Base-by-base conservation (phyloP, 2,797 vertebrate species). In the Sebastolobus alascanus region DNA sequence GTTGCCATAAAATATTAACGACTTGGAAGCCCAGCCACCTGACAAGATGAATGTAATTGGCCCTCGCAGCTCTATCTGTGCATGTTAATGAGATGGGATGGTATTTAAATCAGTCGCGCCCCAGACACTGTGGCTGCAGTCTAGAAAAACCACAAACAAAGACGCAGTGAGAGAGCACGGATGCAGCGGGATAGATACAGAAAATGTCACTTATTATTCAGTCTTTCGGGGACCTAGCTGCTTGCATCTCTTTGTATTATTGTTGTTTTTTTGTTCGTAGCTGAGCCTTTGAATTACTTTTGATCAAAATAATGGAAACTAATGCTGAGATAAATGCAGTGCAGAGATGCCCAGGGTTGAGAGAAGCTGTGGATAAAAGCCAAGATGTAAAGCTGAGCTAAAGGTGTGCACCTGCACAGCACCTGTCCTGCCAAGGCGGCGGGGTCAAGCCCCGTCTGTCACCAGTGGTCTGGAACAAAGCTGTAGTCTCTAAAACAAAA, bases 31-130 rank as follows among this genome's bases (percentile, higher is more conserved):
- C 84, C 84, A 78, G 93, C 93, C 94, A 93, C 94, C 93, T 95
- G 95, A 96, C 95, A 96, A 95, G 95, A 96, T 95, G 94, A 95
- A 96, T 95, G 95, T 95, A 95, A 96, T 96, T 96, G 95, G 95
- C 96, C 95, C 95, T 96, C 93, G 90, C 93, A 92, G 95, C 94
- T 95, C 94, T 92, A 94, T 95, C 94, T 94, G 93, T 94, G 94
- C 95, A 96, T 96, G 95, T 95, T 95, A 96, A 96, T 96, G 95
- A 95, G 95, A 94, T 92, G 91, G 95, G 93, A 93, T 94, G 95
- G 94, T 95, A 95, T 95, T 96, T 96, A 95, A 95, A 94, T 92
- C 89, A 94, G 93, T 89, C 69, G 90, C 88, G 75, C 90, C 91
- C 88, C 90, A 90, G 94, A 92, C 91, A 85, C 87, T 70, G 85